These are phyloP conservation scores for Pinctada fucata DNA, from an alignment of 2,888 invertebrate species.

Conservation along the genomic window DNA sequence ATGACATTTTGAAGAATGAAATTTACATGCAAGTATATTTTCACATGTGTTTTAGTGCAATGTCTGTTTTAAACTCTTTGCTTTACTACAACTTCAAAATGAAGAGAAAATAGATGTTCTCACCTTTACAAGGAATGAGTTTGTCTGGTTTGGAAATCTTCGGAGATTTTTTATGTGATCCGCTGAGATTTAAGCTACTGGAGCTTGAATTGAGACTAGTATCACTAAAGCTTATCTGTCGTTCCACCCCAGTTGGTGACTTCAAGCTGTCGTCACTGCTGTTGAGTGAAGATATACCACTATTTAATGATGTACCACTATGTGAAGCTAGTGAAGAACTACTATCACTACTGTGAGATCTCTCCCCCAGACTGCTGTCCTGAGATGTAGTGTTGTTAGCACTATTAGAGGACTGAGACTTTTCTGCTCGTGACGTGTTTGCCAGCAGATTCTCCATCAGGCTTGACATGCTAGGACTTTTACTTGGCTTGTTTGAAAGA, in stretches of 20 bases:
- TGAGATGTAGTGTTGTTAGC: neutral
- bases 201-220: neutral
- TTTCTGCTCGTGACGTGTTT: too few species aligned
- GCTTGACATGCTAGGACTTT: neutral
- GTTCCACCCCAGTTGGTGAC: neutral
- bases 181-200: neutral
- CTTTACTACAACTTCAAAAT: too few species aligned
- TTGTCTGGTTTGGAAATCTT: conserved; percentile 54
- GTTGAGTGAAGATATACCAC: neutral
- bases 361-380: conserved; percentile 16
- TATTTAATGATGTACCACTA: conserved; percentile 10
- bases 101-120: neutral
- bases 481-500: neutral
- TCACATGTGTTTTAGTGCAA: too few species aligned
- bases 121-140: conserved; percentile 60
- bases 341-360: conserved; percentile 21
- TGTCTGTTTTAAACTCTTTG: too few species aligned
- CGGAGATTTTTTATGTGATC: conserved; percentile 44
- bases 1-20: too few species aligned
- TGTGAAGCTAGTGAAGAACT: conserved; percentile 7
- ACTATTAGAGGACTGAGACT: neutral
- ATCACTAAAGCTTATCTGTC: neutral
- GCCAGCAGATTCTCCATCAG: neutral
- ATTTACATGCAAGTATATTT: too few species aligned
- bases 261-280: neutral